Conservation (phyloP, 2,113 vertebrate species). For the Morone chrysops region DNA sequence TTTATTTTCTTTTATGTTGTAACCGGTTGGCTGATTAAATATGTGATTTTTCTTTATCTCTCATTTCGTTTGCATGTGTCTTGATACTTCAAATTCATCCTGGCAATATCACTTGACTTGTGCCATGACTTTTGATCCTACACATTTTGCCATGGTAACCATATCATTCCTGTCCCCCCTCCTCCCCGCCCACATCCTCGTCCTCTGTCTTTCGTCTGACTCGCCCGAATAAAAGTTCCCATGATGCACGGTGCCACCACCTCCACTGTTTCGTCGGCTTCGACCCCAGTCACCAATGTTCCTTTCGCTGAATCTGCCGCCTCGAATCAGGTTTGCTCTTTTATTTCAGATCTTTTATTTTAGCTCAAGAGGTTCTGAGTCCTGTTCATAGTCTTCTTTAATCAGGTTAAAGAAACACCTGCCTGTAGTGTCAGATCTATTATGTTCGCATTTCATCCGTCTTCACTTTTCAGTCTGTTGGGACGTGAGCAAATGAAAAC, state of each 20-base stretch:
- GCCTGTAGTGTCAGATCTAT: slow-evolving; percentile 31
- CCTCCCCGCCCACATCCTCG: slow-evolving; percentile 88
- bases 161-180: slow-evolving; percentile 89
- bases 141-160: slow-evolving; percentile 92
- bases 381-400: slow-evolving; percentile 53
- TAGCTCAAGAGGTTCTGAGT: slow-evolving; percentile 60
- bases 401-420: slow-evolving; percentile 61
- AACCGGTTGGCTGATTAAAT: slow-evolving; percentile 53
- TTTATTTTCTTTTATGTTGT: slow-evolving; percentile 68
- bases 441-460: slow-evolving; percentile 64
- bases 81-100: slow-evolving; percentile 84
- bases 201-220: slow-evolving; percentile 91
- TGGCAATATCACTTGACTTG: slow-evolving; percentile 92
- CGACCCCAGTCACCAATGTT: slow-evolving; percentile 96
- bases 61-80: slow-evolving; percentile 83
- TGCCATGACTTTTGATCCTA: slow-evolving; percentile 88
- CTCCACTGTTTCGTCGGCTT: slow-evolving; percentile 97
- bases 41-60: slow-evolving; percentile 71
- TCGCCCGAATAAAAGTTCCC: slow-evolving; percentile 94
- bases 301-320: slow-evolving; percentile 95
- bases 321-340: slow-evolving; percentile 98
- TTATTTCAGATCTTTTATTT: slow-evolving; percentile 87
- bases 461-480: slow-evolving; percentile 39
- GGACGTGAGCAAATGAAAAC: slow-evolving; percentile 58
- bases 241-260: slow-evolving; percentile 99